Base-by-base conservation (phyloP, 2,888 invertebrate genomes). In the Netelia fuscicornis region DNA sequence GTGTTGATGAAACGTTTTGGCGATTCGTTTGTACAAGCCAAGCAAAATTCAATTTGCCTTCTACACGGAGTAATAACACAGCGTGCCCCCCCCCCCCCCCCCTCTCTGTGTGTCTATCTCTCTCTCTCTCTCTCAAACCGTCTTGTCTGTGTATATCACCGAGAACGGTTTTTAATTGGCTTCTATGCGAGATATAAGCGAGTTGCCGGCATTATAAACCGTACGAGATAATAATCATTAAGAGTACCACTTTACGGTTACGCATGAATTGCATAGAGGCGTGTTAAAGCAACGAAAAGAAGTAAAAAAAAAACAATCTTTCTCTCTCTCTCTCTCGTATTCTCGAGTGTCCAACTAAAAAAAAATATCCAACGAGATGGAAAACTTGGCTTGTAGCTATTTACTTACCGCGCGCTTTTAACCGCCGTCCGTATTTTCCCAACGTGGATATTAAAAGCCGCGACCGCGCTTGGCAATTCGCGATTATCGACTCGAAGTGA, bases 221-320 rank as follows among this genome's bases (percentile, higher is more conserved):
- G 70, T 52, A 58, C 62, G 65, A 62, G 83, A 71, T 80, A 83
- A 83, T 80, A 76, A 80, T 80, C 83, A 84, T 84, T 84, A 64
- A 81, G 58, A 54, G 58, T 80, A 65, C 75, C 70, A 76, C 79
- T 80, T 80, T 71, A 75, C 79, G 74, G 83, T 75, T 83, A 80
- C 83, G 79, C 80, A 58, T 54, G 82, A 78, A 77, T 78, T 60
- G 72, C 58, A 23, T 64, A 60, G 60, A 67, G 71, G 60, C 74
- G 68, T 81, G 58, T 60, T 37, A 37, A 44, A 17, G 17, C 44
- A 42, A 30, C 30, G 30, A 2, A 20, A 17, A 65, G 11, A 20
- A 17, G 2, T 11, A 48, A 48, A 10, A 48, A 48, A 48, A 2
- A 13, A 13, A 11, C 48, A 30, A 17, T 72, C 9, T 44, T 44